phyloP scores from a whole-genome alignment of 2,888 invertebrate genomes.

The Watsonalla binaria region DNA sequence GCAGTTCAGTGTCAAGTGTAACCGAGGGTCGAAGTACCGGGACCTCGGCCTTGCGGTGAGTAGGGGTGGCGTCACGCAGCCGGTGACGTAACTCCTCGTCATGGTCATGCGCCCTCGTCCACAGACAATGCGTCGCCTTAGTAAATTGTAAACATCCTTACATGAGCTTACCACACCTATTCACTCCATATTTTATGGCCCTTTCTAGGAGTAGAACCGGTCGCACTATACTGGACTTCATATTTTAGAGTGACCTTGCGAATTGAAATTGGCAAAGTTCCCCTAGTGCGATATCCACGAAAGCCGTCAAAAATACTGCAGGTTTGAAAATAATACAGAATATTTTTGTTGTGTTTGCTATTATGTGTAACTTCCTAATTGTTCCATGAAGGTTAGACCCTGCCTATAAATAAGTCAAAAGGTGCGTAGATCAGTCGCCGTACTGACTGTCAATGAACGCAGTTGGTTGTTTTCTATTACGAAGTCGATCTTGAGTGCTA shows the following conservation, averaged over 20 bases:
- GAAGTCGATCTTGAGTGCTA: neutral
- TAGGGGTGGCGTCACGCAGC: constrained; percentile 50
- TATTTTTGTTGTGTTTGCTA: too few species aligned
- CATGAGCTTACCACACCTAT: neutral
- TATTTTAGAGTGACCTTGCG: neutral
- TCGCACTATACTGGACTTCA: neutral
- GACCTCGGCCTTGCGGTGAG: constrained; percentile 56
- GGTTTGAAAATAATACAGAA: neutral
- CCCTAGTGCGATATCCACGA: neutral
- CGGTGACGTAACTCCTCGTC: constrained; percentile 52
- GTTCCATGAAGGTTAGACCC: neutral
- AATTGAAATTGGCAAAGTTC: neutral
- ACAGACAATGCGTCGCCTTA: constrained; percentile 40
- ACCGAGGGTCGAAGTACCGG: constrained; percentile 38
- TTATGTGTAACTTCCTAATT: neutral
- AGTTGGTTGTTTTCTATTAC: neutral
- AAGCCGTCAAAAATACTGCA: neutral
- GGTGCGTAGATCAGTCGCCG: neutral
- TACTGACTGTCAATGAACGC: neutral
- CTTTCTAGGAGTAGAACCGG: neutral
- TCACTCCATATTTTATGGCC: neutral
- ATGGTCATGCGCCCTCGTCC: constrained; percentile 36
- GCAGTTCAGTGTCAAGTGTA: constrained; percentile 57
- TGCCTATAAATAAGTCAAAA: neutral
- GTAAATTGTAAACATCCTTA: constrained; percentile 11